These are phyloP conservation scores for Galago senegalensis DNA, from an alignment of 2,797 vertebrate genomes.

Conservation along the genomic window DNA sequence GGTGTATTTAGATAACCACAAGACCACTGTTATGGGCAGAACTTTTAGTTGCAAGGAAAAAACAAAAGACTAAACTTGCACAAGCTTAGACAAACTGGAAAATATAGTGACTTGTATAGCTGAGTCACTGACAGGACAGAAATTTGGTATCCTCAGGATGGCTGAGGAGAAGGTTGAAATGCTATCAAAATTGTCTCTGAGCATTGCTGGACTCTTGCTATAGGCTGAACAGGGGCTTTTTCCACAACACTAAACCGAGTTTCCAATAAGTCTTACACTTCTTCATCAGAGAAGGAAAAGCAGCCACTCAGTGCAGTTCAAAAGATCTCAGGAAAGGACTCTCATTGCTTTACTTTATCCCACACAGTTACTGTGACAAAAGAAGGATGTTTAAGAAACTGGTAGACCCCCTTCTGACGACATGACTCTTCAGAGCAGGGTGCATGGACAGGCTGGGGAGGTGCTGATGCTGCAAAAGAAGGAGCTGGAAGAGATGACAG, in stretches of 20 bases:
- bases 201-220: background rate
- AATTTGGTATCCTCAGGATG: background rate
- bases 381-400: background rate
- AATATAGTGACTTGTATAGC: background rate
- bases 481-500: accelerated
- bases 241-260: background rate
- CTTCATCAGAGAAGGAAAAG: background rate
- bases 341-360: background rate
- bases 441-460: accelerated
- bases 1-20: background rate
- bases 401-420: background rate
- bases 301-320: background rate
- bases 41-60: background rate
- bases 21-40: background rate
- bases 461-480: background rate
- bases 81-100: background rate
- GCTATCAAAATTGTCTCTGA: background rate
- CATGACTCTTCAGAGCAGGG: background rate
- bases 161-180: background rate
- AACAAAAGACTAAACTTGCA: background rate
- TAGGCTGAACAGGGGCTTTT: background rate
- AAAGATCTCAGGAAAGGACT: background rate
- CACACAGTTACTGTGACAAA: background rate
- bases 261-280: too few relatives aligned
- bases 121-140: background rate